Evolutionary conservation across 2,113 vertebrate genomes (phyloP).

Genomic region (Tachysurus vachellii): DNA sequence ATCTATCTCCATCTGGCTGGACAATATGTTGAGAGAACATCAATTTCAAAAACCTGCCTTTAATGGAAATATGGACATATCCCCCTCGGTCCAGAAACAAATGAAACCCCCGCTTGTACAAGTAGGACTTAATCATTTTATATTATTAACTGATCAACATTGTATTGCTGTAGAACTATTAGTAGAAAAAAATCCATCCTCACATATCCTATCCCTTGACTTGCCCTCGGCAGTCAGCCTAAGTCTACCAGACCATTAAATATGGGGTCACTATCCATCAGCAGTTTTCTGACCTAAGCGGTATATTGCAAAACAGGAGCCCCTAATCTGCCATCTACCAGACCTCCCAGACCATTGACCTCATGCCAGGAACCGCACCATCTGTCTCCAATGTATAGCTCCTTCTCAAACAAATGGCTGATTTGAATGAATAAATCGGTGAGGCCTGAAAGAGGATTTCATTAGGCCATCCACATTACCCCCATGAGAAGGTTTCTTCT

Average conservation of each 20-base stretch:
- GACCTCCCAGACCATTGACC: background rate
- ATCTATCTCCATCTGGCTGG: background rate
- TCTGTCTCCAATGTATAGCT: background rate
- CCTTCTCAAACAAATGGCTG: background rate
- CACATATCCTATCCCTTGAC: background rate
- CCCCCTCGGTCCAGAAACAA: background rate
- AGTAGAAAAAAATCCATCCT: background rate
- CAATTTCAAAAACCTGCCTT: background rate
- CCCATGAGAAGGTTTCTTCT: background rate
- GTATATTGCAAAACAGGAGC: background rate
- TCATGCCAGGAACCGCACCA: constrained; percentile 9
- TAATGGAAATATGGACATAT: background rate
- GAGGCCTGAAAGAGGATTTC: background rate
- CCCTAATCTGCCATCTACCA: background rate
- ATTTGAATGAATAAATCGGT: background rate
- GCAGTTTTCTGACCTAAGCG: background rate
- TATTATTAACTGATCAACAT: background rate
- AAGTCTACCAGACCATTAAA: background rate
- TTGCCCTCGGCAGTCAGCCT: background rate
- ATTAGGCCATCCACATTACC: background rate
- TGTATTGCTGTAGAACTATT: background rate
- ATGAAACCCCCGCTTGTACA: background rate
- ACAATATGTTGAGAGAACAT: background rate
- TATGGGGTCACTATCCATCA: background rate
- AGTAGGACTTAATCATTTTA: background rate